Percentiles rank a stretch among this genome's conserved stretches.
These are phyloP conservation scores for Celastrina argiolus DNA, from an alignment of 2,888 invertebrate species.

Conservation along the genomic window DNA sequence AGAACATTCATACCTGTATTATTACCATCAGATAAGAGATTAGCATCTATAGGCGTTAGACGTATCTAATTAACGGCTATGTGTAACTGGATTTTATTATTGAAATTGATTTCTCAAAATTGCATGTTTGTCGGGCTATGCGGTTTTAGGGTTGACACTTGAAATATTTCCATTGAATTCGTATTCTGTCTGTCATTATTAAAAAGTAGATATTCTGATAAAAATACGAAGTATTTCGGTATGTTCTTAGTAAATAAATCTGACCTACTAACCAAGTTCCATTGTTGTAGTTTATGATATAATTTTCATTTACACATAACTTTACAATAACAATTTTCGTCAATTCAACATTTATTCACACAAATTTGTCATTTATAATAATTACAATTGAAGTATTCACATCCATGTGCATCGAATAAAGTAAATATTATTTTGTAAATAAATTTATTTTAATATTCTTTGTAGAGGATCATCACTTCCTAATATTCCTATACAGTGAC, in stretches of 20 bases:
- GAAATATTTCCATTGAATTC: neutral
- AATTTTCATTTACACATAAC: neutral
- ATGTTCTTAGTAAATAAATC: constrained; percentile 5
- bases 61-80: constrained; percentile 9
- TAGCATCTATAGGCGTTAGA: neutral
- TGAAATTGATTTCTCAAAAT: neutral
- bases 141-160: neutral
- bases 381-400: neutral
- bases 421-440: too few species aligned
- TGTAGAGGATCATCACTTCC: too few species aligned
- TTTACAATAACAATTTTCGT: neutral
- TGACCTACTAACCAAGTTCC: neutral
- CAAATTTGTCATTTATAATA: neutral
- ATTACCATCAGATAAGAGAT: neutral
- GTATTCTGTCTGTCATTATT: too few species aligned
- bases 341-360: neutral
- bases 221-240: neutral
- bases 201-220: too few species aligned
- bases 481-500: too few species aligned
- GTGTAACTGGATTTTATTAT: constrained; percentile 10
- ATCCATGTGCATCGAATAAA: too few species aligned
- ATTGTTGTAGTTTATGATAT: neutral
- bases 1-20: constrained; percentile 13
- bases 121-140: constrained; percentile 1
- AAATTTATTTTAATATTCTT: too few species aligned